Evolutionary conservation across 2,888 invertebrate genomes (phyloP).

Genomic region (Papilio protenor): DNA sequence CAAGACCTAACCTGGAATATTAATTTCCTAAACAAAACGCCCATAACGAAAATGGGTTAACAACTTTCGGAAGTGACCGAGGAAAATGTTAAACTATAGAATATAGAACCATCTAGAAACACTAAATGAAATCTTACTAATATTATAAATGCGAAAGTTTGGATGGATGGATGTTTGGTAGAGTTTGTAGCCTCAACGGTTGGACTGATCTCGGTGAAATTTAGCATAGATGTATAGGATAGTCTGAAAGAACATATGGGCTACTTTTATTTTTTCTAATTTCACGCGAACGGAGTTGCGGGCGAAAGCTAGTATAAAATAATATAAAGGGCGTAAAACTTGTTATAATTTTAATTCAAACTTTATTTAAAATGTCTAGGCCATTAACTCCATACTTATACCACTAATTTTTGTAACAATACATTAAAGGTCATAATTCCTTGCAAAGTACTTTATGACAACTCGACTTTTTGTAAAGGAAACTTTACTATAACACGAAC

Average conservation of each 20-base stretch:
- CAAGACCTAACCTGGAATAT: conserved; percentile 31
- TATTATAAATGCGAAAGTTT: too few species aligned
- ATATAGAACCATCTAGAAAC: conserved; percentile 17
- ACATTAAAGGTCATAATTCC: background rate
- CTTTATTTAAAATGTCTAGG: background rate
- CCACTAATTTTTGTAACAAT: background rate
- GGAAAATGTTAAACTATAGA: background rate
- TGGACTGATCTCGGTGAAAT: too few species aligned
- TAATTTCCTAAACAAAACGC: conserved; percentile 20
- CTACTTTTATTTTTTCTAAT: too few species aligned
- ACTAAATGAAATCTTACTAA: conserved; percentile 3
- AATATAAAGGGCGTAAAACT: too few species aligned
- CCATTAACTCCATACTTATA: background rate
- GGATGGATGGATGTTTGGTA: too few species aligned
- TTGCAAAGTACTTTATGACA: conserved; percentile 9
- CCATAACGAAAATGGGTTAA: conserved; percentile 30
- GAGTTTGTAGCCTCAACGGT: too few species aligned
- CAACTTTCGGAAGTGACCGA: conserved; percentile 28
- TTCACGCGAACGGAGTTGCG: too few species aligned
- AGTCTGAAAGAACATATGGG: too few species aligned
- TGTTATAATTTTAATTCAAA: background rate
- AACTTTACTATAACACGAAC: conserved; percentile 48
- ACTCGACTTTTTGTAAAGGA: conserved; percentile 52
- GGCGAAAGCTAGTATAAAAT: too few species aligned
- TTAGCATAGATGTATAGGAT: too few species aligned